A percentile compares a stretch with the other conserved stretches of the same genome.
Evolutionary conservation across 2,797 vertebrate genomes (phyloP).

Genomic region (Danio jaintianensis): DNA sequence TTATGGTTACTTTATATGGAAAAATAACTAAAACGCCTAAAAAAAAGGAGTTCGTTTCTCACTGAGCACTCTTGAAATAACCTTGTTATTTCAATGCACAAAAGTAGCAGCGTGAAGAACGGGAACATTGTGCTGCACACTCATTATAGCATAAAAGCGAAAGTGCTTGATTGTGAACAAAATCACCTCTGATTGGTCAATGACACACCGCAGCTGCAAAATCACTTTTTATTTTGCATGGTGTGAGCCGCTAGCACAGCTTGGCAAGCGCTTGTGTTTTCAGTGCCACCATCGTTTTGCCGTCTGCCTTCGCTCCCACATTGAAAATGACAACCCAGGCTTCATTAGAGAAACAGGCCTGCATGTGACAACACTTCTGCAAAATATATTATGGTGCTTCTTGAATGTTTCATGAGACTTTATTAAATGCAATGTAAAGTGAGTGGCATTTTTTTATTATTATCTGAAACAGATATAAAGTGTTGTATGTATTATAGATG

Average conservation of each 20-base stretch:
- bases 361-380: not conserved
- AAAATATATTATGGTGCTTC: not conserved
- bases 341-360: not conserved
- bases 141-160: not conserved
- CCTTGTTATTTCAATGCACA: not conserved
- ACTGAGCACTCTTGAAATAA: not conserved
- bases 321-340: not conserved
- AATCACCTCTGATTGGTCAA: constrained; percentile 22
- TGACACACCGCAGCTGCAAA: constrained; percentile 25
- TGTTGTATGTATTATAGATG: no score
- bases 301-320: not conserved
- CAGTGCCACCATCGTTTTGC: not conserved
- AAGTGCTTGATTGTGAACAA: constrained; percentile 3
- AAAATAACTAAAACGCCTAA: no score
- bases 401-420: not conserved
- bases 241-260: not conserved
- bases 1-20: no score
- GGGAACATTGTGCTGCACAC: not conserved
- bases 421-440: not conserved
- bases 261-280: constrained; percentile 20
- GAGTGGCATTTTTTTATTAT: not conserved
- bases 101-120: not conserved
- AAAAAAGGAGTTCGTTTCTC: not conserved
- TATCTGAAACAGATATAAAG: not conserved
- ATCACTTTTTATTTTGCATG: constrained; percentile 13